Percentiles rank a stretch among this genome's conserved stretches.
These are phyloP conservation scores for Lepus oiostolus DNA, from an alignment of 2,797 vertebrate genomes.

Conservation along the genomic window DNA sequence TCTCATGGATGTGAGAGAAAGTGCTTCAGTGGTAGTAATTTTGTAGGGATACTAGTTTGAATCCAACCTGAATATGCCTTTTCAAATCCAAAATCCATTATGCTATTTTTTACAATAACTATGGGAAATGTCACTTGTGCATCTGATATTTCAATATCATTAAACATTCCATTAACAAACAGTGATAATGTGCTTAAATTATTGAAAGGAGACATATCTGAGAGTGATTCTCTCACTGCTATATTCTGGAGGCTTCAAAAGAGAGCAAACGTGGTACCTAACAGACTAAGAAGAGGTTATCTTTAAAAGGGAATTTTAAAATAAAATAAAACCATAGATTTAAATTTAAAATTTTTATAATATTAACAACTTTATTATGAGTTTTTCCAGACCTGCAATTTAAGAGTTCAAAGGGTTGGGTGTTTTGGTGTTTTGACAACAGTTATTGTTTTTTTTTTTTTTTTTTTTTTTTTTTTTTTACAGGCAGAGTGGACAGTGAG, in stretches of 20 bases:
- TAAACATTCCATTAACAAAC: not conserved
- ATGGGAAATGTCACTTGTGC: not conserved
- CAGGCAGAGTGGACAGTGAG: no score
- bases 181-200: not conserved
- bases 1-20: not conserved
- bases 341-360: not conserved
- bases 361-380: not conserved
- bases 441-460: no score
- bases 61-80: not conserved
- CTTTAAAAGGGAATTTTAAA: not conserved
- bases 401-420: no score
- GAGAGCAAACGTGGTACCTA: not conserved
- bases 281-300: not conserved
- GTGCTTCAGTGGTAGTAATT: not conserved
- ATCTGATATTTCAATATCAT: not conserved
- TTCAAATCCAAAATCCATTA: not conserved
- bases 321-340: not conserved
- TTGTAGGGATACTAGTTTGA: not conserved
- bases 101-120: not conserved
- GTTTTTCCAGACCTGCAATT: not conserved
- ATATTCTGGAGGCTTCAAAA: not conserved
- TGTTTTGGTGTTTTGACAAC: no score
- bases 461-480: no score
- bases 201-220: not conserved
- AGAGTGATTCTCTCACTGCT: not conserved